Evolutionary conservation across 2,888 invertebrate genomes (phyloP), one percentile per base, ranked within the genome.

Genomic region (Xiphydria camelus): DNA sequence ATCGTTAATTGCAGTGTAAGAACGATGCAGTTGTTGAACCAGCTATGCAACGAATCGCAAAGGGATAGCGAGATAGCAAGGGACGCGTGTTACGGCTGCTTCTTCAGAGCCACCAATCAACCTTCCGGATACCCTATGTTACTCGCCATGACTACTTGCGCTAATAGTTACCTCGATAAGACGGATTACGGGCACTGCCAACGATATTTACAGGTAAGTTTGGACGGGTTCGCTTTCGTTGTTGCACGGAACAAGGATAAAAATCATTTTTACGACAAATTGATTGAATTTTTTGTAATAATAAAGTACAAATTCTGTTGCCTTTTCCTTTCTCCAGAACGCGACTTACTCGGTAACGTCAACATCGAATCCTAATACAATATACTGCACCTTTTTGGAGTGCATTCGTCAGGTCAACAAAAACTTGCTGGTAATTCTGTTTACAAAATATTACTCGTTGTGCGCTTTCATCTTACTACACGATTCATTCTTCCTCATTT

Each of bases 41-140:
- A 85, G 47, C 79, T 84, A 49, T 85, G 85, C 66, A 84, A 82
- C 58, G 82, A 83, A 23, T 83, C 84, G n/a, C 84, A 85, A 68
- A 81, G 80, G 10, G 78, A 80, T 1, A 80, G 83, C 54, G 73
- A 79, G 3, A 79, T 81, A 22, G 57, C 74, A 45, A 78, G 83
- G 46, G 85, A 85, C 72, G 81, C 81, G 9, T 86, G 86, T 60
- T 83, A 85, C 49, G 79, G 83, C 15, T 85, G 85, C 62, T 86
- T 86, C 64, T 79, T 80, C 46, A 75, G 79, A 52, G 81, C 82
- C 2, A 82, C 81, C 31, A 61, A 57, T 43, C 57, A 60, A 47
- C 53, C 61, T 6, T 41, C 60, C 15, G 65, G 66, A 39, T 70
- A 58, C 50, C 59, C 68, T 7, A 53, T 65, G 49, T 38, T 72